phyloP scores from a whole-genome alignment of 2,797 vertebrate genomes.

The Coregonus ussuriensis region DNA sequence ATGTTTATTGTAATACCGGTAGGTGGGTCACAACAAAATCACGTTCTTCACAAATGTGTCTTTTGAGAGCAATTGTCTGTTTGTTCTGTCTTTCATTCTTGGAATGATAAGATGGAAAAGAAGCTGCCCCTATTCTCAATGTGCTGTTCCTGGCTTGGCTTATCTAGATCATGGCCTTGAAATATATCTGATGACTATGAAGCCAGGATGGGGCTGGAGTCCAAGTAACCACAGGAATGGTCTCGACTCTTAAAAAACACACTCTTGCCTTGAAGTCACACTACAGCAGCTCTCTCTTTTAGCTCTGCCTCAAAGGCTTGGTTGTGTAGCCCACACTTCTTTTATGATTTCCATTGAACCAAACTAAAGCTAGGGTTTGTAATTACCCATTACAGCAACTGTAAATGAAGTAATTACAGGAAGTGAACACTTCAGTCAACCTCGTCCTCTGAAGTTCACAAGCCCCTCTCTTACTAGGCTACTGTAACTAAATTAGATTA shows the following conservation, averaged over 20 bases:
- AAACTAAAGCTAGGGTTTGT: background rate
- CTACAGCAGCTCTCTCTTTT: background rate
- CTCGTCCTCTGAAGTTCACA: background rate
- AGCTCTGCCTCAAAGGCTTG: background rate
- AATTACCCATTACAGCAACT: background rate
- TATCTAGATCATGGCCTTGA: too few species aligned
- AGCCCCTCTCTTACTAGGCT: background rate
- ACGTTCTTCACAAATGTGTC: background rate
- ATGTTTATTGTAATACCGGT: too few species aligned
- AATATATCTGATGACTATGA: too few species aligned
- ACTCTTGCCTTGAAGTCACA: background rate
- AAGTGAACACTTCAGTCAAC: background rate
- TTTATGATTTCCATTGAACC: too few species aligned
- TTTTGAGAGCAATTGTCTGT: background rate
- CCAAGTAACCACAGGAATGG: background rate
- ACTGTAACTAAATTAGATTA: too few species aligned
- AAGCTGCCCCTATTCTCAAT: background rate
- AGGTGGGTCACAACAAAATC: too few species aligned
- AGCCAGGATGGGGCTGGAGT: too few species aligned
- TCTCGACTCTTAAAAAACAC: slow-evolving; percentile 24
- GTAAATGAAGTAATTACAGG: background rate
- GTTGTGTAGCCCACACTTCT: background rate
- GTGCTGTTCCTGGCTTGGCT: background rate
- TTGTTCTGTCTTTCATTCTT: background rate
- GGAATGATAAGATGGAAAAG: background rate